Base-by-base conservation (phyloP, 2,113 vertebrate genomes). In the Rhynchomys soricoides region DNA sequence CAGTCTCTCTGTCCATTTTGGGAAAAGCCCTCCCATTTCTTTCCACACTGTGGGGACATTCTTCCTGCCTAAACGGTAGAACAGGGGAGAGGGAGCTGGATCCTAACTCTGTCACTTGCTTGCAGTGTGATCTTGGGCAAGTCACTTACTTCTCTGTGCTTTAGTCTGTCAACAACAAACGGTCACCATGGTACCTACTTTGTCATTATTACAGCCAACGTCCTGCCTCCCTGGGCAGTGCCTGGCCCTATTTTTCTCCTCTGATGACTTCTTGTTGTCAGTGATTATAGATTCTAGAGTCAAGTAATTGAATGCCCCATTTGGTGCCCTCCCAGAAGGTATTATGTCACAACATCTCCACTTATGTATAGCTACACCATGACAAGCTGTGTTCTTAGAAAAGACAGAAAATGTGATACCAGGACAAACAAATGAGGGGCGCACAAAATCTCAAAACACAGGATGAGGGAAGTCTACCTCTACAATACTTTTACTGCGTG, bases 401-500 rank as follows among this genome's bases (percentile, higher is more conserved):
- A 88, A 96, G 88, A 71, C 45, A 9, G 82, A 74, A 88, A 52
- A 55, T 48, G 6, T 40, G 48, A 50, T 9, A 40, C 1, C 1
- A 24, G 48, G 50, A 90, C 48, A 68, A 66, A 78, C 15, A 17
- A 6, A 45, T 8, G 43, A 74, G 24, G 19, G 21, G 9, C 5
- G 0, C 37, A 59, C 2, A 7, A 29, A 29, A 17, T 68, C 26
- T 68, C 13, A 62, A 62, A 11, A 62, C 24, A 22, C 0, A 43
- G 34, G 73, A 89, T 57, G 37, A 59, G 52, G 78, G 43, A 85
- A 24, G 34, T 34, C 37, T 3, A 0, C n/a, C 0, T 62, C 86
- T 8, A 50, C 3, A 22, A 66, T 0, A 26, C 2, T 31, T 12
- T 29, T 34, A 0, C 5, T 29, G 0, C 2, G 24, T 86, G n/a